Evolutionary conservation across 2,113 vertebrate species (phyloP), one percentile per base, ranked within the genome.

Genomic region (Sturnus vulgaris): DNA sequence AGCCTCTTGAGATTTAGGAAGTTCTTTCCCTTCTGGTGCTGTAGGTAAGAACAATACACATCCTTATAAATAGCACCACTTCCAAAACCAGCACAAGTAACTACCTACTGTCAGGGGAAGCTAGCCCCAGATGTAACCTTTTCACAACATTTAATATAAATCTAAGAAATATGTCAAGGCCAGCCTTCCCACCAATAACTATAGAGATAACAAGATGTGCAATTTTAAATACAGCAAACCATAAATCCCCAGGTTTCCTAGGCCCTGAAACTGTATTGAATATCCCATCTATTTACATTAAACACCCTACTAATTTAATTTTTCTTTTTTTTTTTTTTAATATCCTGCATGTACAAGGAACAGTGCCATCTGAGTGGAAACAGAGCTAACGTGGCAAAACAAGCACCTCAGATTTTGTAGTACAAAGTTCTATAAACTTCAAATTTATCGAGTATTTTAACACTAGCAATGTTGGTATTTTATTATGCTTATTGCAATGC

Each of bases 1-100:
- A 91, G 85, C 37, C 83, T 96, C 84, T 92, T 91, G 88, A 96
- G 93, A 95, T 87, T 96, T 90, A 96, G 89, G 93, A 96, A 83
- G 75, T 61, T 90, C 73, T 90, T 90, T 95, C 91, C 95, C 80
- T 95, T 95, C 85, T 95, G 88, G 85, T 91, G 91, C 68, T 78
- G 68, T 88, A 72, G 31, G 21, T 16, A n/a, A 63, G 70, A 82
- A 59, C 66, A 92, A 71, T 40, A 73, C 14, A 56, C 35, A 52
- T 23, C 82, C 66, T 92, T 78, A 86, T 19, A 86, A 91, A 94
- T 0, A 46, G 66, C 50, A 91, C 10, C 37, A 30, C 33, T 89
- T 87, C 47, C 37, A 82, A 86, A 92, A 55, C 3, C 61, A 95
- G 37, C n/a, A 53, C 1, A 5, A 70, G 40, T 57, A 72, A 35